Evolutionary conservation across 2,888 invertebrate species (phyloP), one percentile per base, ranked within the genome.

Genomic region (Cryptosula pallasiana): DNA sequence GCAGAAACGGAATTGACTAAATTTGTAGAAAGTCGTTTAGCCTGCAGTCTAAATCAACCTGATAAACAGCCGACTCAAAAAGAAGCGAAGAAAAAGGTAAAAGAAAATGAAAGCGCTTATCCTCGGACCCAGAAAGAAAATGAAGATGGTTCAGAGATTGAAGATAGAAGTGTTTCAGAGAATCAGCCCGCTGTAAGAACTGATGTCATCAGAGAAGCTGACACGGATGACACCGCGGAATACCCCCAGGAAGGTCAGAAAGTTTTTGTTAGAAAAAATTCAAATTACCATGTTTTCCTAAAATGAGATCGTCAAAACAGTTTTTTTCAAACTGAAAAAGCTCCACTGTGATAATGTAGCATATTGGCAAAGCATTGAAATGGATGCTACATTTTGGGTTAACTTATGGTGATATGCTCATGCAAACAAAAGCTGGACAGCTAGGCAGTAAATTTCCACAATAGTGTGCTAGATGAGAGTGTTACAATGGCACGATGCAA

Each of bases 231-330:
- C n/a, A 27, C 25, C 3, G 25, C 25, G 3, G 63, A 63, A 32
- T 63, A 63, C n/a, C 63, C 63, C 5, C 29, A 63, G 32, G 29
- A 63, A 63, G 63, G 63, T 63, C 2, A 23, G 57, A n/a, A 9
- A 5, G 5, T 57, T 23, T 57, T 57, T 25, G 5, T 57, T 25
- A n/a, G n/a, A n/a, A n/a, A n/a, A n/a, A n/a, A n/a, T n/a, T n/a
- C n/a, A n/a, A n/a, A n/a, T n/a, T n/a, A n/a, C n/a, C n/a, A n/a
- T n/a, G n/a, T n/a, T n/a, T n/a, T n/a, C n/a, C n/a, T n/a, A n/a
- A n/a, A n/a, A n/a, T n/a, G n/a, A n/a, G n/a, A n/a, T n/a, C n/a
- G n/a, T n/a, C n/a, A n/a, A n/a, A n/a, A n/a, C n/a, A n/a, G n/a
- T n/a, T n/a, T n/a, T n/a, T n/a, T n/a, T n/a, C n/a, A n/a, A n/a